phyloP scores from a whole-genome alignment of 2,888 invertebrate species.

The Hylaea fasciaria region DNA sequence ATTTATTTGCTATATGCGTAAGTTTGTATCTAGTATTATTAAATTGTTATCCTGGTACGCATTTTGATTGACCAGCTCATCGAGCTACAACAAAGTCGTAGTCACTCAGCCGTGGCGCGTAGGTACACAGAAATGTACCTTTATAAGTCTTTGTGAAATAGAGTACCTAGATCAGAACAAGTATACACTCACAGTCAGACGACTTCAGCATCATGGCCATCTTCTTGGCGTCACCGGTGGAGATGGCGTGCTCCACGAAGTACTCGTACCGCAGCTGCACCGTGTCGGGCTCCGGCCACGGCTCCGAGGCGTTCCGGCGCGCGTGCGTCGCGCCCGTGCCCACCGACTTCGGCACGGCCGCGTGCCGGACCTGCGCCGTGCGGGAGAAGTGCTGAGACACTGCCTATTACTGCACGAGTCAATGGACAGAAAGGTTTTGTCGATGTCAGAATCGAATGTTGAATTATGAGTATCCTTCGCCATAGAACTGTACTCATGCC shows the following conservation, averaged over 20 bases:
- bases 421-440: no score
- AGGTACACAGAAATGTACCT: no score
- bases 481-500: no score
- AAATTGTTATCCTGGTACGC: neutral
- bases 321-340: constrained; percentile 62
- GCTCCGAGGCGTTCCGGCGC: constrained; percentile 51
- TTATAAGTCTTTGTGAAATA: no score
- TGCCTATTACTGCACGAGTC: no score
- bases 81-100: no score
- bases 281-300: constrained; percentile 49
- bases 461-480: no score
- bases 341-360: constrained; percentile 70
- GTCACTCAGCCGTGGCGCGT: no score
- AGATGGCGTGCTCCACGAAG: constrained; percentile 87
- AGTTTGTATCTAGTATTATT: neutral
- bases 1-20: constrained; percentile 5
- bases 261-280: constrained; percentile 79
- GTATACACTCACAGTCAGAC: constrained; percentile 57
- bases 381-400: no score
- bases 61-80: neutral
- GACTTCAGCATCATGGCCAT: constrained; percentile 78
- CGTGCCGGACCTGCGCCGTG: constrained; percentile 68
- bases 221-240: constrained; percentile 83
- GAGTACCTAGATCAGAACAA: neutral
- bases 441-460: no score